Base-by-base conservation (phyloP, 2,113 vertebrate genomes). In the Campylomormyrus tamandua region DNA sequence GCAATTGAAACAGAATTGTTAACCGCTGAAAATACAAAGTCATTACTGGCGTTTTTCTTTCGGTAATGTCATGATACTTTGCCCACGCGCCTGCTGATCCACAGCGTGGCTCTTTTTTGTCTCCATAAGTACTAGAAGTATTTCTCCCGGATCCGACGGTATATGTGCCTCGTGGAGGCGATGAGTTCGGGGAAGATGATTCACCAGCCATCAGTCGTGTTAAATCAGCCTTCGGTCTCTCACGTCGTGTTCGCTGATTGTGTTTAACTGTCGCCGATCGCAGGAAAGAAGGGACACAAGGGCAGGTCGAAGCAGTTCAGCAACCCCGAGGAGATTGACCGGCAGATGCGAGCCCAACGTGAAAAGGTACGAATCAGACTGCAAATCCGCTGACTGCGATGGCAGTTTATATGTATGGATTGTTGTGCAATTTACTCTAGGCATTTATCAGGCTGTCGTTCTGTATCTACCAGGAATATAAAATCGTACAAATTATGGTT, bases 221-320 rank as follows among this genome's bases (percentile, higher is more conserved):
- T 77, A 35, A 77, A 48, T 4, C 39, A 87, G 6, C 85, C 1
- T 15, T 53, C 50, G 17, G 31, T 53, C 5, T 39, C 85, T 87
- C 49, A 21, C 80, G 31, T 48, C 39, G 9, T 39, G 27, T 87
- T 87, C 49, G n/a, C 24, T 87, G 3, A 87, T 35, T 19, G 7
- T 35, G 85, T 87, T 8, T 7, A 19, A 50, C 49, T 24, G 48
- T 15, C 50, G 49, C 50, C 35, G 83, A 48, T 84, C 39, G 45
- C 87, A 97, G 96, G 96, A 0, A 97, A 96, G 94, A 96, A 95
- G 87, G 92, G 95, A 48, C 95, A 97, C 90, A 97, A 96, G 90
- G 96, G 96, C 90, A 91, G 96, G 56, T 95, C 96, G 66, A 97
- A 97, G 92, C 96, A 97, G 89, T 97, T 96, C 90, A 96, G 95